Conservation (phyloP, 2,888 invertebrate genomes). For the Leucoptera coffeella region DNA sequence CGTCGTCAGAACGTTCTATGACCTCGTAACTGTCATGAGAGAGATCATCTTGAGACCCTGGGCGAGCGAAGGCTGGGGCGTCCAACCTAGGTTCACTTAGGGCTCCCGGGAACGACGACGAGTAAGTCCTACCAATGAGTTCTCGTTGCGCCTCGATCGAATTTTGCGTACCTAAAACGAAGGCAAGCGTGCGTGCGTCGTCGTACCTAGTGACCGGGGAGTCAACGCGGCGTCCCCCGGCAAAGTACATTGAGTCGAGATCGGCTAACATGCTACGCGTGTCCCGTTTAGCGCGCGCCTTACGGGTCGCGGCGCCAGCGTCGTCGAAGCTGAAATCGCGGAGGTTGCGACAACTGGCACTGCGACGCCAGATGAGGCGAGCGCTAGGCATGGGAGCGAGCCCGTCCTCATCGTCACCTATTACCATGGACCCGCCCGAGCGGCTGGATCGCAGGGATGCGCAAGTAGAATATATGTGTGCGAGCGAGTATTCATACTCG, state of each 20-base stretch:
- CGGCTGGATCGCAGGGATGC: constrained; percentile 31
- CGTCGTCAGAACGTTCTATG: constrained; percentile 68
- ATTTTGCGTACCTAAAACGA: constrained; percentile 24
- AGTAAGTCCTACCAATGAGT: constrained; percentile 68
- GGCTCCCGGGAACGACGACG: constrained; percentile 81
- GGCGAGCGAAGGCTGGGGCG: constrained; percentile 57
- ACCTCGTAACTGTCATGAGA: constrained; percentile 86
- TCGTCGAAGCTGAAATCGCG: constrained; percentile 72
- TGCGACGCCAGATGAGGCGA: constrained; percentile 65
- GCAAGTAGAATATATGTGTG: constrained; percentile 50
- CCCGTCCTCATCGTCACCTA: constrained; percentile 14
- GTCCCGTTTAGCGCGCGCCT: constrained; percentile 27
- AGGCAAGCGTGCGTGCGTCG: constrained; percentile 50
- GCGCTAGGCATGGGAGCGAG: constrained; percentile 31
- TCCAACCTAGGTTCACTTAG: constrained; percentile 63
- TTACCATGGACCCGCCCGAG: constrained; percentile 25
- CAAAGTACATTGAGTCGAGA: constrained; percentile 26
- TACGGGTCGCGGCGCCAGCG: constrained; percentile 59
- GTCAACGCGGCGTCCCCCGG: constrained; percentile 49
- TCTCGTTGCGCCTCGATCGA: constrained; percentile 66
- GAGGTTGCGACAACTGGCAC: constrained; percentile 76
- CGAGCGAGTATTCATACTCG: constrained; percentile 53
- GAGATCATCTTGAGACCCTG: constrained; percentile 77
- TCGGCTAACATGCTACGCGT: constrained; percentile 27
- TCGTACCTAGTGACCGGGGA: constrained; percentile 69